Base-by-base conservation (phyloP, 2,888 invertebrate species). In the Pherbina coryleti region DNA sequence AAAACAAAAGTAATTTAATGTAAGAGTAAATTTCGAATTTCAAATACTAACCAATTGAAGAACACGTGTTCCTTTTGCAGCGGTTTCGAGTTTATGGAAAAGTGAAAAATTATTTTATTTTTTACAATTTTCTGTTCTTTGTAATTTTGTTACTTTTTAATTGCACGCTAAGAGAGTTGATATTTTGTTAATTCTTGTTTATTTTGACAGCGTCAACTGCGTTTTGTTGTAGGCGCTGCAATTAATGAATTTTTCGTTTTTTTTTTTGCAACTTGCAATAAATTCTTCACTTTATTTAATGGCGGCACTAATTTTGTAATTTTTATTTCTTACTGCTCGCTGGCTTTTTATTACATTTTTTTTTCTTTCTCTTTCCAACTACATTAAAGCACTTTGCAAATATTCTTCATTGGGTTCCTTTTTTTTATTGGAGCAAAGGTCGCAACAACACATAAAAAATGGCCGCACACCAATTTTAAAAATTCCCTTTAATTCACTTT, bases 401-500 rank as follows among this genome's bases (percentile, higher is more conserved):
- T 80, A 14, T 67, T 67, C 34, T 55, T 75, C 8, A 14, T 51
- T 69, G 81, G n/a, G 78, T 79, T 82, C 78, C 51, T 79, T 80
- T 76, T 79, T 85, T 81, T 79, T 80, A 78, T 80, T 55, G 55
- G 75, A 66, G 55, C 75, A 67, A 66, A 66, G 66, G 67, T 44
- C 75, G 25, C 67, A 75, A 75, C 75, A 66, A 67, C 75, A 74
- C 74, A 75, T 75, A 88, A 86, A 85, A 88, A 87, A 87, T 87
- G 87, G 87, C 88, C 85, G 87, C 87, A 85, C 81, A 85, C 84
- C 85, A 86, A 86, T 22, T 11, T 14, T 14, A 67, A n/a, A 49
- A 73, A n/a, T 28, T 62, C 57, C 60, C 55, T 75, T 66, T n/a
- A 73, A 62, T 76, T 73, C 60, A 60, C 67, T 77, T 51, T n/a